Base-by-base conservation (phyloP, 2,797 vertebrate species). In the Falco peregrinus region DNA sequence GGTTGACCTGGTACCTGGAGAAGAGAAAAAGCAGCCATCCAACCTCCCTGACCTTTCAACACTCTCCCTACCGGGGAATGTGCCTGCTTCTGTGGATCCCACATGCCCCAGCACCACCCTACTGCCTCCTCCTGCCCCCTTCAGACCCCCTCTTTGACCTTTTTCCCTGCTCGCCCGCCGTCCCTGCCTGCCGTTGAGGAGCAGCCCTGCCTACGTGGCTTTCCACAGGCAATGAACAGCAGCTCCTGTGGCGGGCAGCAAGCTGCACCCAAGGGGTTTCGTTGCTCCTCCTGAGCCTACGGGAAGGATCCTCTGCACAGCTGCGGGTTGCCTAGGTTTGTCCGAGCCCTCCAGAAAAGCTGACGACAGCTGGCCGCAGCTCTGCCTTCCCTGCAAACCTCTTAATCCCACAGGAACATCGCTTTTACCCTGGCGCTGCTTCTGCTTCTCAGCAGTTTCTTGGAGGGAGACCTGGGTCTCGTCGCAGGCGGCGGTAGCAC, bases 321-420 rank as follows among this genome's bases (percentile, higher is more conserved):
- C 68, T 89, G 39, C 2, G 1, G 25, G 33, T 64, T 76, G 45
- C 84, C 47, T 1, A 1, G 39, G 12, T 69, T 92, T 89, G 64
- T 59, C 68, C 64, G 80, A 95, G 60, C 64, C 43, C 33, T 89
- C 56, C 50, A 85, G 87, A 97, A 82, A 77, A 95, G 91, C 79
- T 89, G 87, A 70, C 0, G 3, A 87, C 64, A 93, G 93, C 84
- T 91, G 75, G 26, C 63, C 10, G 3, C 1, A 1, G 51, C 39
- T 95, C 93, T 95, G 64, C 78, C 26, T 96, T 70, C 77, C 60
- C 60, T 82, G 68, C 79, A 91, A 77, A 70, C 82, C 28, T 74
- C 60, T 82, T 83, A 94, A 93, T 89, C 84, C 82, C 68, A 53
- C 2, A 24, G 89, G 78, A 87, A 35, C 60, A 77, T 77, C 75